phyloP scores from a whole-genome alignment of 2,113 vertebrate genomes.

The Ramphastos sulfuratus region DNA sequence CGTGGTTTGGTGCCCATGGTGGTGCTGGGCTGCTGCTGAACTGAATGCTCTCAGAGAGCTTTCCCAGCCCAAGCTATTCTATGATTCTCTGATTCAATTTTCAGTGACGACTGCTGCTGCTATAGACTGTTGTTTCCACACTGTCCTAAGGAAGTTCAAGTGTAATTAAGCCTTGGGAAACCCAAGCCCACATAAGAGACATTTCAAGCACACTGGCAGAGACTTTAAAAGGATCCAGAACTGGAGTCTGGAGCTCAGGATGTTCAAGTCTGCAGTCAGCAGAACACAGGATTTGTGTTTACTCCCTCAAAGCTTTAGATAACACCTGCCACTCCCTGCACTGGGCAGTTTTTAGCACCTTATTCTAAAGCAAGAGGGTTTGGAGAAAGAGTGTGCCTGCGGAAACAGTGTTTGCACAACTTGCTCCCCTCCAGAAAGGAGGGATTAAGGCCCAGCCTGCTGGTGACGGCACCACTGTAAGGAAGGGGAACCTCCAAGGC shows the following conservation, averaged over 20 bases:
- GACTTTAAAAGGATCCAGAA: neutral
- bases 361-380: neutral
- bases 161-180: neutral
- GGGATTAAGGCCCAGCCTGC: neutral
- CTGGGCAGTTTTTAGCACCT: neutral
- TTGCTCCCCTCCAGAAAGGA: neutral
- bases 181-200: accelerated
- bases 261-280: neutral
- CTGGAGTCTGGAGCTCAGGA: neutral
- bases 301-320: neutral
- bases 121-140: neutral
- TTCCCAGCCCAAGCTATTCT: too few species aligned
- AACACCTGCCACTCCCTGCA: neutral
- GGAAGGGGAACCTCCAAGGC: neutral
- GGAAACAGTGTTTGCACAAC: neutral
- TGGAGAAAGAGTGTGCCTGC: neutral
- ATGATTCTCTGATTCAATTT: too few species aligned
- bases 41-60: too few species aligned
- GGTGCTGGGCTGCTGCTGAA: too few species aligned
- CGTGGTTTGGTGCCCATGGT: too few species aligned
- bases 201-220: neutral
- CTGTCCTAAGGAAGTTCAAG: neutral
- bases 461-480: neutral
- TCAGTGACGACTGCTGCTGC: neutral
- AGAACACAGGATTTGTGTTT: neutral